Conservation (phyloP, 2,888 invertebrate species). For the Patella pellucida region DNA sequence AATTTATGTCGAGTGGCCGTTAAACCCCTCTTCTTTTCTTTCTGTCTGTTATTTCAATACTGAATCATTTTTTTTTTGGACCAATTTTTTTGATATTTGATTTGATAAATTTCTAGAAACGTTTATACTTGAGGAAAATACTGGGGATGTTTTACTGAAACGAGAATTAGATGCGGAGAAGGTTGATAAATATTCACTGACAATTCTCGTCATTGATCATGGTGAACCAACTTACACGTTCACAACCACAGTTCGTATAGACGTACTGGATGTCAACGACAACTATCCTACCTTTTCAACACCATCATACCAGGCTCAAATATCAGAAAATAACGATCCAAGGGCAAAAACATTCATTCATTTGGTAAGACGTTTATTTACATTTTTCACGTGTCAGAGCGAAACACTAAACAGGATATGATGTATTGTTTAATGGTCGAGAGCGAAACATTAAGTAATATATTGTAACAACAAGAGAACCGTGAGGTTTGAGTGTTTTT, state of each 20-base stretch:
- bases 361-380: background rate
- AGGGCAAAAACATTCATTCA: background rate
- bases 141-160: background rate
- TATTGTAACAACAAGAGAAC: too few relatives aligned
- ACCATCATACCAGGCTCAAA: background rate
- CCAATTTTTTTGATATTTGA: too few relatives aligned
- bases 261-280: slow-evolving; percentile 73
- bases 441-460: too few relatives aligned
- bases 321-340: background rate
- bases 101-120: background rate
- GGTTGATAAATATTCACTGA: slow-evolving; percentile 1
- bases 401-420: too few relatives aligned
- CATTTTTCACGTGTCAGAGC: background rate
- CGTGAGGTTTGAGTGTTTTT: too few relatives aligned
- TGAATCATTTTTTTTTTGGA: too few relatives aligned
- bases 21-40: too few relatives aligned
- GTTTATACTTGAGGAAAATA: background rate
- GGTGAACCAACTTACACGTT: slow-evolving; percentile 25
- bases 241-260: slow-evolving; percentile 22
- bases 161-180: slow-evolving; percentile 12
- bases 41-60: too few relatives aligned
- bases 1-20: too few relatives aligned
- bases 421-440: too few relatives aligned
- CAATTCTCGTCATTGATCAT: slow-evolving; percentile 14
- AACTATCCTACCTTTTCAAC: slow-evolving; percentile 17